Evolutionary conservation across 2,888 invertebrate genomes (phyloP).

Genomic region (Drosophila engyochracea): DNA sequence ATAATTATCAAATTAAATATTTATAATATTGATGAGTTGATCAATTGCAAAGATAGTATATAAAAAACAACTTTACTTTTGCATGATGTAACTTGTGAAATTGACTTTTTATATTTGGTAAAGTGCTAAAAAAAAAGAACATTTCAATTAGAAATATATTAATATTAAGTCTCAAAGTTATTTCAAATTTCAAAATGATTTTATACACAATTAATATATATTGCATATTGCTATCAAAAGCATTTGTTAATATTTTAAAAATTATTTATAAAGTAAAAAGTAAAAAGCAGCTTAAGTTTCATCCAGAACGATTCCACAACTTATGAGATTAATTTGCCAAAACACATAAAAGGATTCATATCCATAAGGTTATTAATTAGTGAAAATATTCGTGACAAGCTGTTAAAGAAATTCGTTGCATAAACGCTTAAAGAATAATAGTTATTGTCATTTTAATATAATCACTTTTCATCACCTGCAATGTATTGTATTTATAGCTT

Average conservation of each 20-base stretch:
- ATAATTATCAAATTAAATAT: constrained; percentile 13
- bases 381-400: background rate
- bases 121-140: background rate
- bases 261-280: background rate
- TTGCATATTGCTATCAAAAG: background rate
- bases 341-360: background rate
- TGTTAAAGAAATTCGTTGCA: background rate
- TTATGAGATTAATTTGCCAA: background rate
- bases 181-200: background rate
- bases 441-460: background rate
- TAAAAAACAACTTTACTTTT: background rate
- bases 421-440: background rate
- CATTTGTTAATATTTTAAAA: too few relatives aligned
- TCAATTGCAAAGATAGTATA: background rate
- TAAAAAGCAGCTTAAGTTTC: background rate
- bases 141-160: background rate
- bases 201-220: background rate
- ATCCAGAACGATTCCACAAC: background rate
- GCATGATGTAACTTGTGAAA: background rate
- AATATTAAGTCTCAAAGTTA: background rate
- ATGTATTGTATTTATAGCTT: background rate
- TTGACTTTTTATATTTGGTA: background rate
- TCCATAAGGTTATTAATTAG: background rate
- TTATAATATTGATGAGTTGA: background rate
- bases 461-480: background rate